Conservation (phyloP, 2,113 vertebrate species). For the Corythornis vintsioides region DNA sequence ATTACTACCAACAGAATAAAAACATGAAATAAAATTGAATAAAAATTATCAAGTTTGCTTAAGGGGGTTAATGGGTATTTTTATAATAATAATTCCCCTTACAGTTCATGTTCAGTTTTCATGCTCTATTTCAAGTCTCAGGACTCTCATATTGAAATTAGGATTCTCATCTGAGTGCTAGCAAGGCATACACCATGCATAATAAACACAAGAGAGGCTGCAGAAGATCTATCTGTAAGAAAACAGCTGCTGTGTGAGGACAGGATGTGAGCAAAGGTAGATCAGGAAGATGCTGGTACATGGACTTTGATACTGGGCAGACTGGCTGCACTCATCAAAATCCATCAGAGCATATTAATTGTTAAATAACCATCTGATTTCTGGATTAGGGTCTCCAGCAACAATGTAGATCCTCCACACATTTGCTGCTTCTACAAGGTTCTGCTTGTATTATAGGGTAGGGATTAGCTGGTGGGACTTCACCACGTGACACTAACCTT, state of each 20-base stretch:
- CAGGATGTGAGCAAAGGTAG: background rate
- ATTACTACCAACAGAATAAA: constrained; percentile 31
- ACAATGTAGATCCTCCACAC: background rate
- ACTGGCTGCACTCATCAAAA: background rate
- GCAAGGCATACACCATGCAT: constrained; percentile 7
- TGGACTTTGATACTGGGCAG: background rate
- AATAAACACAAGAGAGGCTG: background rate
- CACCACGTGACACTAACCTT: background rate
- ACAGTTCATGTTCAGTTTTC: constrained; percentile 3
- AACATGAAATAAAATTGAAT: background rate
- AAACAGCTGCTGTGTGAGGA: background rate
- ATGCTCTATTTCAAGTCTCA: constrained; percentile 38
- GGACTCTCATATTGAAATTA: constrained; percentile 42
- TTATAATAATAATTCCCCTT: constrained; percentile 36
- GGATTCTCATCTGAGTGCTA: constrained; percentile 43
- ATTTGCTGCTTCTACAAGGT: background rate
- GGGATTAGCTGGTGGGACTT: background rate
- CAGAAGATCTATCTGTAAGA: background rate
- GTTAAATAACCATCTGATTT: background rate
- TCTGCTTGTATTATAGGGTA: background rate
- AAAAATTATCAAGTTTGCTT: constrained; percentile 52
- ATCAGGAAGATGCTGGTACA: background rate
- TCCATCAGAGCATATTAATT: background rate
- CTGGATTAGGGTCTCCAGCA: background rate
- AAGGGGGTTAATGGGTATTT: constrained; percentile 42